Conservation (phyloP, 2,113 vertebrate genomes). For the Scophthalmus maximus region DNA sequence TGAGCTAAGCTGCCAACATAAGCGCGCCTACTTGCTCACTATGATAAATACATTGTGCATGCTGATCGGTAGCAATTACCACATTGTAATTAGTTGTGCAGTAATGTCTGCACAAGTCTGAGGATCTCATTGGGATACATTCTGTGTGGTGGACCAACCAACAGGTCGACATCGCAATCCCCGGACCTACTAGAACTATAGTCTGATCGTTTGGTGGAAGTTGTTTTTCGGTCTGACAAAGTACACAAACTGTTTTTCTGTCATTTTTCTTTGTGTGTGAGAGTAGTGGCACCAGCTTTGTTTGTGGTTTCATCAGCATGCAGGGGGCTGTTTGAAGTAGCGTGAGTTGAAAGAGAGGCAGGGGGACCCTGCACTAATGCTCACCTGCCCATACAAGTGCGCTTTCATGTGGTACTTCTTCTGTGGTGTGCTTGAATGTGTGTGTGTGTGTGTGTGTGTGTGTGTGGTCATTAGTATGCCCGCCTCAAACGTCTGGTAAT, state of each 20-base stretch:
- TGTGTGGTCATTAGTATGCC: constrained; percentile 21
- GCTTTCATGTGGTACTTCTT: constrained; percentile 79
- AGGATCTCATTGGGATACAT: too few species aligned
- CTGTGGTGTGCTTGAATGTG: constrained; percentile 34
- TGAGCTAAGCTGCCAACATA: too few species aligned
- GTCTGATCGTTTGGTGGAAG: neutral
- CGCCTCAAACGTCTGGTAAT: constrained; percentile 45
- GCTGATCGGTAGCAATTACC: too few species aligned
- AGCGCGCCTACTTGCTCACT: too few species aligned
- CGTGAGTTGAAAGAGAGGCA: constrained; percentile 75
- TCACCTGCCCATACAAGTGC: constrained; percentile 76
- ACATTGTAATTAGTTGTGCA: too few species aligned
- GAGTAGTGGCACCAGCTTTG: constrained; percentile 71
- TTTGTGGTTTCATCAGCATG: constrained; percentile 76
- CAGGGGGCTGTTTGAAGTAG: constrained; percentile 79
- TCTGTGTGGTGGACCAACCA: neutral
- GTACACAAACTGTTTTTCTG: constrained; percentile 4
- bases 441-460: constrained; percentile 14
- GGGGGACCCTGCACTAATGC: constrained; percentile 54
- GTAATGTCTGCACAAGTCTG: too few species aligned
- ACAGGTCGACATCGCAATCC: neutral
- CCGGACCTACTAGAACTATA: neutral
- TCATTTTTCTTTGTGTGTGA: constrained; percentile 21
- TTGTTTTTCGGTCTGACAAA: constrained; percentile 10
- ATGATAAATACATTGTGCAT: too few species aligned